A percentile compares a stretch with the other conserved stretches of the same genome.
Conservation (phyloP, 1,140 invertebrate species). For the Aphelinus certus region DNA sequence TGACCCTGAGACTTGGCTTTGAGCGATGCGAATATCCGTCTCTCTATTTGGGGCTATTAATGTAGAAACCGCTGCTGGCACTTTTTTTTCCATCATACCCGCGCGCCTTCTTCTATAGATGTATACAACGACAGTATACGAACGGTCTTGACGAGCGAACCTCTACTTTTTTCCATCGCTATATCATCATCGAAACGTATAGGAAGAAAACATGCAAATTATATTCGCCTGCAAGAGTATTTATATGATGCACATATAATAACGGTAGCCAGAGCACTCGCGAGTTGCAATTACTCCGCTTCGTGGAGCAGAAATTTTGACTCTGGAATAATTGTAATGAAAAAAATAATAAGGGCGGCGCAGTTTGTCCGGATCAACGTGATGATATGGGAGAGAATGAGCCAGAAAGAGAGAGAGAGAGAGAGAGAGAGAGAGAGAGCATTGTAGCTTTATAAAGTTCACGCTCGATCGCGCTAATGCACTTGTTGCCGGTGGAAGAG, state of each 20-base stretch:
- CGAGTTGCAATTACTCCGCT: constrained; percentile 3
- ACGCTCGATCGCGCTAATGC: constrained; percentile 12
- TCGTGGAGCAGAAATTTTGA: too few relatives aligned
- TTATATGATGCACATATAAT: background rate
- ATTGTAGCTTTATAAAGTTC: constrained; percentile 4
- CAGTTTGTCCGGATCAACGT: too few relatives aligned
- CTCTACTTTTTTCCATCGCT: too few relatives aligned
- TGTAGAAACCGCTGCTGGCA: background rate
- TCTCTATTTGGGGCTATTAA: background rate
- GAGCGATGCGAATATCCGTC: constrained; percentile 16
- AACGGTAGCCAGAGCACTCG: background rate
- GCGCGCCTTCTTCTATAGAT: too few relatives aligned
- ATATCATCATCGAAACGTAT: too few relatives aligned
- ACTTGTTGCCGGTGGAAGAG: constrained; percentile 13
- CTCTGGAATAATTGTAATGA: too few relatives aligned
- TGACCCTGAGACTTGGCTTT: constrained; percentile 15
- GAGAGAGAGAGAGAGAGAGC: constrained; percentile 8
- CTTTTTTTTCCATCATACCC: background rate
- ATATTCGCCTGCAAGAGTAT: background rate
- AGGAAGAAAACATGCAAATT: too few relatives aligned
- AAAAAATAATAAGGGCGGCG: too few relatives aligned
- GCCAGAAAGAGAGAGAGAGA: constrained; percentile 17
- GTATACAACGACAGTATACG: too few relatives aligned
- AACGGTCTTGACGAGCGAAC: too few relatives aligned
- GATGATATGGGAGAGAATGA: too few relatives aligned